phyloP scores from a whole-genome alignment of 1,140 invertebrate genomes.

The Stegodyphus dumicola region DNA sequence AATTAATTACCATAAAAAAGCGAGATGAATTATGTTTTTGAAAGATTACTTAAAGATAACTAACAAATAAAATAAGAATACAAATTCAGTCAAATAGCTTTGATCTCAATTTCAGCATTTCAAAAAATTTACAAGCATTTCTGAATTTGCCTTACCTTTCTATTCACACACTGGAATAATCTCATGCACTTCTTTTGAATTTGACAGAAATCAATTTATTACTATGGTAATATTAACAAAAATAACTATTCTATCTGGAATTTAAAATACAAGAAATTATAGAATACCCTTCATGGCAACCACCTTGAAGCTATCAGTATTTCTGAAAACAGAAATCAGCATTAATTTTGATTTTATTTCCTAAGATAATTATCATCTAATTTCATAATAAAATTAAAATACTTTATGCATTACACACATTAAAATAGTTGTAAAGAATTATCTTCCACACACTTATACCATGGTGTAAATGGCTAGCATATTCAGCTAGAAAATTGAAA shows the following conservation, averaged over 20 bases:
- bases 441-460: not conserved
- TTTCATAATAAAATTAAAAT: not conserved
- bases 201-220: not conserved
- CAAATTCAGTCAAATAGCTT: too few species aligned
- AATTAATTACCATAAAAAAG: too few species aligned
- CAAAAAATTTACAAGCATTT: too few species aligned
- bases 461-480: not conserved
- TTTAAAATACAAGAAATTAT: not conserved
- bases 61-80: too few species aligned
- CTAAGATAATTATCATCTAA: not conserved
- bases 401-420: not conserved
- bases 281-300: not conserved
- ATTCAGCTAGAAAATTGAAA: too few species aligned
- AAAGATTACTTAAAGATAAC: too few species aligned
- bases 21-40: too few species aligned
- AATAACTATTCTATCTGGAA: not conserved
- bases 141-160: too few species aligned
- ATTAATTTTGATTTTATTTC: not conserved
- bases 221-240: not conserved
- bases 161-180: too few species aligned
- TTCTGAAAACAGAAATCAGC: not conserved
- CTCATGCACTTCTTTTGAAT: too few species aligned
- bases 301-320: not conserved
- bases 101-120: too few species aligned
- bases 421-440: not conserved